Conservation (phyloP, 2,888 invertebrate species). For the Pachliopta kotzebuea region DNA sequence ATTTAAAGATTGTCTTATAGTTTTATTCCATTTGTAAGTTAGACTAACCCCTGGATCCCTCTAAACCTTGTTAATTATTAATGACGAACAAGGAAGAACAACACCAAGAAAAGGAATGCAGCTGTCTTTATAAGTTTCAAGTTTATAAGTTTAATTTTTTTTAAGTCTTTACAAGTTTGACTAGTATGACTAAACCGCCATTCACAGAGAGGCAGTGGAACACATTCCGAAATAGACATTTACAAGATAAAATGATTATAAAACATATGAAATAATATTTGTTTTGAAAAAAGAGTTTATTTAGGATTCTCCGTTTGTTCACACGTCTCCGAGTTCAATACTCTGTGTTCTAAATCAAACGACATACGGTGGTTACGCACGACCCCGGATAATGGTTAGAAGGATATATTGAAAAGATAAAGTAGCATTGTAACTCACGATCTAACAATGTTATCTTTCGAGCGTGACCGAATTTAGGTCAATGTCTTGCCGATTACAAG, state of each 20-base stretch:
- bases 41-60: too few species aligned
- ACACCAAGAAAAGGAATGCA: too few species aligned
- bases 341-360: slow-evolving; percentile 9
- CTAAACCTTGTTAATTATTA: too few species aligned
- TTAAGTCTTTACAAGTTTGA: too few species aligned
- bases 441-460: slow-evolving; percentile 51
- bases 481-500: slow-evolving; percentile 33
- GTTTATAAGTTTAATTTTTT: too few species aligned
- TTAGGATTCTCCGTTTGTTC: not conserved
- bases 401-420: slow-evolving; percentile 29
- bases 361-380: slow-evolving; percentile 14
- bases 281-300: not conserved
- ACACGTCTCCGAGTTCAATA: not conserved
- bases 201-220: too few species aligned
- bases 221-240: too few species aligned
- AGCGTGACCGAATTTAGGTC: slow-evolving; percentile 58
- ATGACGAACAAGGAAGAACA: too few species aligned
- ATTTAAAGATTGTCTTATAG: not conserved
- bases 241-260: not conserved
- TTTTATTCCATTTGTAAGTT: not conserved
- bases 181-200: too few species aligned
- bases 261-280: not conserved
- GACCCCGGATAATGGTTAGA: slow-evolving; percentile 19
- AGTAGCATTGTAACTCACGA: slow-evolving; percentile 27
- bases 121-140: too few species aligned